Base-by-base conservation (phyloP, 92 coral and sea anemone species). In the Palythoa grandiflora region DNA sequence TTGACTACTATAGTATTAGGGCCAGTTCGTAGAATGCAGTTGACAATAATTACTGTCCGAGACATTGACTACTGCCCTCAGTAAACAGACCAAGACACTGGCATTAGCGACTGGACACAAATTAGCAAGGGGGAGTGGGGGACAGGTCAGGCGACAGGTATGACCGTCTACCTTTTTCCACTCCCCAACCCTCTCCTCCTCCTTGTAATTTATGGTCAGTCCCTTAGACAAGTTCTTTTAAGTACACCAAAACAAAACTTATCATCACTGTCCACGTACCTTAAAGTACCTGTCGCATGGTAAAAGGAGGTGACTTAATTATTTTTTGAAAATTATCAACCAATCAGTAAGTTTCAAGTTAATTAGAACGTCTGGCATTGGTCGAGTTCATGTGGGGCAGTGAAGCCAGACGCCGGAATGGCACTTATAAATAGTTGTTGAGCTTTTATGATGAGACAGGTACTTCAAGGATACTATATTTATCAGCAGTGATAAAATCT, bases 101-200 rank as follows among this genome's bases (percentile, higher is more conserved):
- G 74, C 74, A 70, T 70, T 70, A 70, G 74, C 74, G 74, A 70
- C 74, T 70, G 74, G 74, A 70, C 74, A n/a, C 74, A 70, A 5
- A 66, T 66, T 66, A 66, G 65, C 65, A 57, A 57, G 65, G 65
- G 65, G 65, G 65, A 57, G 72, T 17, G 38, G 74, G 74, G 74
- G 74, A n/a, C 74, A 19, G 74, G 74, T 70, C 74, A 70, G 65
- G 65, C 65, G 65, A 57, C 65, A 70, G 74, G 74, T 70, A 70
- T 70, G 74, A 70, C 74, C 74, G 38, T 70, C 74, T 70, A 70
- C 74, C 74, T 70, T 70, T 70, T 70, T 70, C 74, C 74, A 70
- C 74, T 70, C 74, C 74, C 74, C 74, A 70, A 70, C 74, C 74
- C 74, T 70, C 74, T 70, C 75, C 75, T 70, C 75, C 75, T 28